Conservation (phyloP, 2,113 vertebrate species). For the Crotophaga sulcirostris region DNA sequence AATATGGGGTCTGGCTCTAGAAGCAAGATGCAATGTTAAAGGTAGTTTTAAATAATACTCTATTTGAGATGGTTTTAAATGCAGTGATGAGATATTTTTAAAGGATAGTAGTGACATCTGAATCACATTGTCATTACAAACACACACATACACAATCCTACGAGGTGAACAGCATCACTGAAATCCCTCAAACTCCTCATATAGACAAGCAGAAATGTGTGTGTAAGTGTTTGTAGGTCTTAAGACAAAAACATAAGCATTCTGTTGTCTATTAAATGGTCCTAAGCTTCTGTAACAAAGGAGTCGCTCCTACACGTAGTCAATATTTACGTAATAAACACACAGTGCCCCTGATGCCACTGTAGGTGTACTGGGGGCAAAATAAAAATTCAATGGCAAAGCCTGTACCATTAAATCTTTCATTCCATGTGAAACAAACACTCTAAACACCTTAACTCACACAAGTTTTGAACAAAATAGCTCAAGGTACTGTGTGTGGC, state of each 20-base stretch:
- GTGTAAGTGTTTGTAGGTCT: background rate
- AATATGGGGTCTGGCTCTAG: constrained; percentile 38
- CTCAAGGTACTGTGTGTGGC: background rate
- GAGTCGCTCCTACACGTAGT: background rate
- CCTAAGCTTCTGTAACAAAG: background rate
- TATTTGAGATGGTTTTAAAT: background rate
- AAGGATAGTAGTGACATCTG: background rate
- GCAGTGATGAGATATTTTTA: background rate
- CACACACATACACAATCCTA: background rate
- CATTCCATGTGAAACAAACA: background rate
- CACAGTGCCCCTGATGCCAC: background rate
- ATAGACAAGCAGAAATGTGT: background rate
- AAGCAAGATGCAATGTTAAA: background rate
- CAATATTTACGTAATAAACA: background rate
- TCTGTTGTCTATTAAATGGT: background rate
- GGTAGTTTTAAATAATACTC: background rate
- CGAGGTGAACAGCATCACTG: background rate
- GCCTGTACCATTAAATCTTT: background rate
- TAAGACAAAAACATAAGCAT: background rate
- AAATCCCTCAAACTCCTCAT: background rate
- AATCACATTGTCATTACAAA: background rate
- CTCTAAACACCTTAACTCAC: background rate
- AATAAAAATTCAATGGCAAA: background rate
- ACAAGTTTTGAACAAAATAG: background rate
- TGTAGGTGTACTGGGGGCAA: background rate